These are phyloP conservation scores for Hylia prasina DNA, from an alignment of 2,113 vertebrate genomes.

Conservation along the genomic window DNA sequence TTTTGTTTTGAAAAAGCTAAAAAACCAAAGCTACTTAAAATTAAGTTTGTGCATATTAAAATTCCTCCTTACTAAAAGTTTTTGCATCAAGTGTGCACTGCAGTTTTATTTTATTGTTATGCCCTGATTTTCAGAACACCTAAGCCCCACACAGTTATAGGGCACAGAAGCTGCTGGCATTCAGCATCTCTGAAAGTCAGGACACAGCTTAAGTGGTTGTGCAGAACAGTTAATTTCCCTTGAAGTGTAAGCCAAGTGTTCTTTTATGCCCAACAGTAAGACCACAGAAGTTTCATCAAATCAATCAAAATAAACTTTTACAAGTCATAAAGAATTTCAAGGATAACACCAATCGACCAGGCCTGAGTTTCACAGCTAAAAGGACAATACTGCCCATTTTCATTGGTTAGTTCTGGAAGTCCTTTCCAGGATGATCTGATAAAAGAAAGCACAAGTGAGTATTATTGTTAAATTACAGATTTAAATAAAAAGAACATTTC, in stretches of 20 bases:
- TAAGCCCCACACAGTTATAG: not conserved
- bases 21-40: not conserved
- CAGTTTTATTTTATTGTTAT: not conserved
- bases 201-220: not conserved
- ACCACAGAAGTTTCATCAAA: slow-evolving; percentile 1
- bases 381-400: slow-evolving; percentile 88
- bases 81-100: not conserved
- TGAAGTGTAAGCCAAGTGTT: not conserved
- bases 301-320: slow-evolving; percentile 43
- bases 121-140: not conserved
- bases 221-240: slow-evolving; percentile 8
- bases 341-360: slow-evolving; percentile 86
- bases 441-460: not conserved
- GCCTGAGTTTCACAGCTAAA: slow-evolving; percentile 98
- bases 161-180: not conserved
- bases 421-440: slow-evolving; percentile 94
- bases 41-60: slow-evolving; percentile 1
- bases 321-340: slow-evolving; percentile 88
- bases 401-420: slow-evolving; percentile 95
- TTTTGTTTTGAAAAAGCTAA: not conserved
- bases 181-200: not conserved
- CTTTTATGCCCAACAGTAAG: slow-evolving; percentile 31
- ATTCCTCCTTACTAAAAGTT: not conserved
- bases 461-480: not conserved
- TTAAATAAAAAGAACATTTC: not conserved